Conservation (phyloP, 2,888 invertebrate genomes). For the Lysandra coridon region DNA sequence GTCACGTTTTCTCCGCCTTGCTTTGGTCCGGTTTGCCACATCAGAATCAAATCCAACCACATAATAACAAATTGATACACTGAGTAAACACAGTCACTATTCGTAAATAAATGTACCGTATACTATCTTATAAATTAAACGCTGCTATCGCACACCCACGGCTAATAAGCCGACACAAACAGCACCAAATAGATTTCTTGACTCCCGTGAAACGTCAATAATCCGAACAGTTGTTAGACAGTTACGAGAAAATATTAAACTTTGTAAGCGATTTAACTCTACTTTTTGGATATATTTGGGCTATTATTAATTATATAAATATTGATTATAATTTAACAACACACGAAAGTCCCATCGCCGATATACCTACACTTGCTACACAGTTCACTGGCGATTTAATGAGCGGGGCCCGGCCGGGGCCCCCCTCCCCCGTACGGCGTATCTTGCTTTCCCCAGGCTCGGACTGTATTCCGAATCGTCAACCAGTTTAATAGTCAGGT, state of each 20-base stretch:
- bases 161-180: constrained; percentile 61
- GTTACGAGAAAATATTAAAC: constrained; percentile 9
- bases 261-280: constrained; percentile 12
- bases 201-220: constrained; percentile 70
- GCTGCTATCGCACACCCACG: constrained; percentile 59
- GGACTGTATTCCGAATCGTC: background rate
- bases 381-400: constrained; percentile 32
- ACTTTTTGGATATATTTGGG: constrained; percentile 26
- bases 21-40: constrained; percentile 77
- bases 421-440: background rate
- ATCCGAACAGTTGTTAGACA: constrained; percentile 51
- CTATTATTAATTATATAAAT: constrained; percentile 21
- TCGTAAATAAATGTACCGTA: constrained; percentile 10
- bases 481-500: background rate
- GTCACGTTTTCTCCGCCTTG: constrained; percentile 72
- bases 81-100: constrained; percentile 29
- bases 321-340: constrained; percentile 29
- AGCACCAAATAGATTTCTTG: constrained; percentile 60
- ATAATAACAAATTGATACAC: constrained; percentile 49
- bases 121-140: constrained; percentile 36
- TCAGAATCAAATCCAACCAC: constrained; percentile 70
- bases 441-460: constrained; percentile 20
- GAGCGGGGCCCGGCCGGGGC: background rate
- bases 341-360: constrained; percentile 11
- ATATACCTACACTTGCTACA: constrained; percentile 29